Conservation (phyloP, 2,888 invertebrate genomes). For the Zaprionus obscuricornis region DNA sequence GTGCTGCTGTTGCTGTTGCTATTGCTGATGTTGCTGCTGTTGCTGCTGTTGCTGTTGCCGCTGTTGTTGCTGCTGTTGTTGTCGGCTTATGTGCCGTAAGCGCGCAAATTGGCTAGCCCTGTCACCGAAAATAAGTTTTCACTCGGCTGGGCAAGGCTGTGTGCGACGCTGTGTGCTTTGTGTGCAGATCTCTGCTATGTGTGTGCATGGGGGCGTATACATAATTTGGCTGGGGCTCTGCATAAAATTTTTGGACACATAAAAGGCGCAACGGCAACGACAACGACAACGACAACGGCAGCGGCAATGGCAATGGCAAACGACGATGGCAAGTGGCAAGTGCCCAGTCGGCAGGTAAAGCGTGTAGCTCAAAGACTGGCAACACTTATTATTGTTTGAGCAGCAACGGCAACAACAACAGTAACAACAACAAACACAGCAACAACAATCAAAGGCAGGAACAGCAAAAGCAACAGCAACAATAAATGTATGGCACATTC, state of each 20-base stretch:
- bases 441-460: too few species aligned
- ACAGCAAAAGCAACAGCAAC: conserved; percentile 24
- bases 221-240: conserved; percentile 70
- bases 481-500: conserved; percentile 39
- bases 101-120: conserved; percentile 71
- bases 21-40: not conserved
- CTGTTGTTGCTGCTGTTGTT: conserved; percentile 17
- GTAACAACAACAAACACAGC: conserved; percentile 20
- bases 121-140: conserved; percentile 62
- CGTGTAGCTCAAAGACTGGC: conserved; percentile 59
- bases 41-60: conserved; percentile 19
- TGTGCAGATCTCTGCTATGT: conserved; percentile 6
- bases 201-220: conserved; percentile 65
- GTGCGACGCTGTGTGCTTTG: conserved; percentile 11
- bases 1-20: not conserved
- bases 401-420: conserved; percentile 29
- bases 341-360: conserved; percentile 45
- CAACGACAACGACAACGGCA: conserved; percentile 23
- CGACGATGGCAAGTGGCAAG: not conserved
- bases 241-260: conserved; percentile 63
- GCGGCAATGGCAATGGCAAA: conserved; percentile 20
- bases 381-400: conserved; percentile 80
- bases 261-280: conserved; percentile 27
- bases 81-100: conserved; percentile 60
- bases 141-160: conserved; percentile 39